Conservation (phyloP, 1,140 invertebrate species). For the Drosophila kurseongensis region DNA sequence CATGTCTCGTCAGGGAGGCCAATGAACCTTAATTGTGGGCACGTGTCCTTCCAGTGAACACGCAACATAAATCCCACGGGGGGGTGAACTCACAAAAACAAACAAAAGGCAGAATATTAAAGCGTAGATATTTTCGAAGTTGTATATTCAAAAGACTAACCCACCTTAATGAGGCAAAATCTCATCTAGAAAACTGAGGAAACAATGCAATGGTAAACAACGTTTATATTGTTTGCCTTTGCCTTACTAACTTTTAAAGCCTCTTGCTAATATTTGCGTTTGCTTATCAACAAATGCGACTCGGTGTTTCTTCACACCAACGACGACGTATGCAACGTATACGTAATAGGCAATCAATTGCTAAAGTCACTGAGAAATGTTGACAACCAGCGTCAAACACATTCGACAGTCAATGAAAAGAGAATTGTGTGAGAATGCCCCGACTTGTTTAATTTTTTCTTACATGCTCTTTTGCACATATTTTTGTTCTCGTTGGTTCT, state of each 20-base stretch:
- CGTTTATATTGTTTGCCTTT: conserved; percentile 3
- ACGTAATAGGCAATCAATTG: conserved; percentile 62
- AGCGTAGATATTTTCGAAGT: background rate
- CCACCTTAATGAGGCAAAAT: background rate
- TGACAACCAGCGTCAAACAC: conserved; percentile 64
- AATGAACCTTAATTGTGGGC: conserved; percentile 55
- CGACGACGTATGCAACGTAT: conserved; percentile 48
- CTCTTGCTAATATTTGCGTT: conserved; percentile 43
- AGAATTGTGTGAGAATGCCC: conserved; percentile 44
- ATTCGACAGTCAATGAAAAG: conserved; percentile 63
- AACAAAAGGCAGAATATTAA: background rate
- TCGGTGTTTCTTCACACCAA: conserved; percentile 20
- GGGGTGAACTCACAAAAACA: background rate
- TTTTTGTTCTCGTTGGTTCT: conserved; percentile 15
- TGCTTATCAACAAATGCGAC: conserved; percentile 52
- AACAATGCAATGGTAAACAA: conserved; percentile 2
- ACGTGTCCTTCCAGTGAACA: conserved; percentile 41
- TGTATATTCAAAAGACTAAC: background rate
- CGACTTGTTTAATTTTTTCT: background rate
- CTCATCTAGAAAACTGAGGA: conserved; percentile 11
- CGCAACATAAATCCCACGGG: conserved; percentile 20
- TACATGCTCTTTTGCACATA: conserved; percentile 10
- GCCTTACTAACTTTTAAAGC: conserved; percentile 20
- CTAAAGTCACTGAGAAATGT: conserved; percentile 27
- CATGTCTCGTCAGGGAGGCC: conserved; percentile 38